Base-by-base conservation (phyloP, 2,113 vertebrate species). In the Channa maculata region DNA sequence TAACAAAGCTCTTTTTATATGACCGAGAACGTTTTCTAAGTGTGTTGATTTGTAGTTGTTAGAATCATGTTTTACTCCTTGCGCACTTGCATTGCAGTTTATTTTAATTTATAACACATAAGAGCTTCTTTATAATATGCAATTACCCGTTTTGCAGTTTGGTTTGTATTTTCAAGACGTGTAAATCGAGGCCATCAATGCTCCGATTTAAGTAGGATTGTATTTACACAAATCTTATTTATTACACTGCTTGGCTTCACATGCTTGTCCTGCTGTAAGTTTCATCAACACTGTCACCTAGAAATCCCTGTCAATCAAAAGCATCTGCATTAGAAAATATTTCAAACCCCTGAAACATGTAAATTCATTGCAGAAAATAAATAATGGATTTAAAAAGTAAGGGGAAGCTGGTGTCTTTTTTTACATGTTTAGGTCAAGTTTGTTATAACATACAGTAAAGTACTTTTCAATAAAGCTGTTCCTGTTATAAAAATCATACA, bases 91-190 rank as follows among this genome's bases (percentile, higher is more conserved):
- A 62, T 51, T 54, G 53, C 67, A 79, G 59, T 65, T 5, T 75
- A 48, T 37, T 41, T 43, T 85, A 63, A 77, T 80, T 82, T 71
- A 75, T 78, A 78, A 84, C 76, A 76, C 2, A n/a, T 49, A 38
- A 4, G 9, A 24, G 24, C 24, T 54, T 64, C 55, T 51, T 53
- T 39, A 12, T 2, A n/a, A 62, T 52, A 58, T 71, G 39, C 14
- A 14, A 10, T 58, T 10, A 39, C 0, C 34, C 6, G 6, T 50
- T 64, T 34, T 15, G 45, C 39, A 33, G 15, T 75, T 72, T 68
- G 44, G 38, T 37, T 4, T 58, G n/a, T 48, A 14, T 57, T 77
- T 83, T 65, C 57, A 45, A 5, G 53, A 66, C 1, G 44, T 65
- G 6, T 55, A 44, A 57, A 49, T 49, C 45, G 8, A 69, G 49